phyloP scores from a whole-genome alignment of 2,888 invertebrate species.

The Pandemis heparana region DNA sequence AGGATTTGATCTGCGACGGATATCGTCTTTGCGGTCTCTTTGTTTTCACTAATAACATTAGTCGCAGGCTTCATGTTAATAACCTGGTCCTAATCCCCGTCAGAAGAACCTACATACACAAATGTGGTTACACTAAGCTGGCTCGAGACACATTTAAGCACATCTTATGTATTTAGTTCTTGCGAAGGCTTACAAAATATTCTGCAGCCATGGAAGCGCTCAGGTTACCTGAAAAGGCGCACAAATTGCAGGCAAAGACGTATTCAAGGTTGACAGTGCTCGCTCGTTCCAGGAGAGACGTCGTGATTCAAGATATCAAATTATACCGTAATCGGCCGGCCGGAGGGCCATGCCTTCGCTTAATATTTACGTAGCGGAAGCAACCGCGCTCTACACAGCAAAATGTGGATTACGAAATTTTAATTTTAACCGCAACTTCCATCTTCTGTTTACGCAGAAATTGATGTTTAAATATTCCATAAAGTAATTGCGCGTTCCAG shows the following conservation, averaged over 20 bases:
- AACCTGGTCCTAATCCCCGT: constrained; percentile 25
- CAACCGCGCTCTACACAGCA: constrained; percentile 70
- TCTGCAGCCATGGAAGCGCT: constrained; percentile 44
- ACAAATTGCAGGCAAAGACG: constrained; percentile 77
- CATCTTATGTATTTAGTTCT: constrained; percentile 26
- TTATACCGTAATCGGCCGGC: constrained; percentile 78
- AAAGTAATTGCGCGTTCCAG: constrained; percentile 77
- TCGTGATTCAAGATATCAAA: constrained; percentile 80
- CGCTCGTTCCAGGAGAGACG: constrained; percentile 67
- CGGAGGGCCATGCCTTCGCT: constrained; percentile 63
- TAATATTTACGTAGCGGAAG: constrained; percentile 79
- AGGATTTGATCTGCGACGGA: constrained; percentile 77
- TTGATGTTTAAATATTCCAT: constrained; percentile 80
- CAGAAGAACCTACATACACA: constrained; percentile 19
- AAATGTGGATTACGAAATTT: constrained; percentile 75
- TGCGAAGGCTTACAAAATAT: constrained; percentile 30
- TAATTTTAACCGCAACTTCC: constrained; percentile 75
- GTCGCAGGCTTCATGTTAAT: constrained; percentile 26
- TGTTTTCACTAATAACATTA: constrained; percentile 44
- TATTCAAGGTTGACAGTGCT: constrained; percentile 73
- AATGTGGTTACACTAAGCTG: background rate
- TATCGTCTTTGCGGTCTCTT: constrained; percentile 67
- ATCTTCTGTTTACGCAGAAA: constrained; percentile 75
- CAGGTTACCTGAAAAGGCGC: constrained; percentile 71
- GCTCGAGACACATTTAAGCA: constrained; percentile 29